Percentiles rank a stretch among this genome's conserved stretches.
These are phyloP conservation scores for Poecilus cupreus DNA, from an alignment of 2,888 invertebrate species.

Conservation along the genomic window DNA sequence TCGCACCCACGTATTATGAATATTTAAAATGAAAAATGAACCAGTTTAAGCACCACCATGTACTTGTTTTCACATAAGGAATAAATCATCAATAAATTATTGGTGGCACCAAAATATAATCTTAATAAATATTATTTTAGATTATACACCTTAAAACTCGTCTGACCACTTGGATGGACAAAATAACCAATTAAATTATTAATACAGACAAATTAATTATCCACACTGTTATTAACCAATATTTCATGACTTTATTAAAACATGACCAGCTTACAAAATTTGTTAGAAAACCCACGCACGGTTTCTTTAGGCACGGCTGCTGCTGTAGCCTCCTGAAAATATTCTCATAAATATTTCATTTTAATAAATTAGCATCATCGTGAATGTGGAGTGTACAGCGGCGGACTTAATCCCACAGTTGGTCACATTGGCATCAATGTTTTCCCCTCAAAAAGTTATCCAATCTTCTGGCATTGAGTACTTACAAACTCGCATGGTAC, in stretches of 20 bases:
- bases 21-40: neutral
- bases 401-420: neutral
- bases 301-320: neutral
- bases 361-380: slow-evolving; percentile 1
- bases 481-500: too few relatives aligned
- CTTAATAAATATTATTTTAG: slow-evolving; percentile 18
- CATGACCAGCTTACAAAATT: neutral
- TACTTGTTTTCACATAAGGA: neutral
- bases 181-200: slow-evolving; percentile 10
- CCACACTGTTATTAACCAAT: neutral
- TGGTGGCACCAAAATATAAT: slow-evolving; percentile 1
- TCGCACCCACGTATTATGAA: neutral
- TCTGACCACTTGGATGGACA: neutral
- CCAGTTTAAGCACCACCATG: neutral
- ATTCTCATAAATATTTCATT: slow-evolving; percentile 17
- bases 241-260: slow-evolving; percentile 26
- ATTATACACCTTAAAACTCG: neutral
- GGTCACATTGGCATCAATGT: neutral
- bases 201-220: slow-evolving; percentile 12
- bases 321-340: neutral
- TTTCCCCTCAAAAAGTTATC: too few relatives aligned
- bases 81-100: neutral
- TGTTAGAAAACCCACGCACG: neutral
- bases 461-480: too few relatives aligned
- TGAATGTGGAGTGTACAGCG: neutral